Percentiles rank a stretch among this genome's conserved stretches.
These are phyloP conservation scores for Epistrophella euchroma DNA, from an alignment of 2,888 invertebrate genomes.

Conservation along the genomic window DNA sequence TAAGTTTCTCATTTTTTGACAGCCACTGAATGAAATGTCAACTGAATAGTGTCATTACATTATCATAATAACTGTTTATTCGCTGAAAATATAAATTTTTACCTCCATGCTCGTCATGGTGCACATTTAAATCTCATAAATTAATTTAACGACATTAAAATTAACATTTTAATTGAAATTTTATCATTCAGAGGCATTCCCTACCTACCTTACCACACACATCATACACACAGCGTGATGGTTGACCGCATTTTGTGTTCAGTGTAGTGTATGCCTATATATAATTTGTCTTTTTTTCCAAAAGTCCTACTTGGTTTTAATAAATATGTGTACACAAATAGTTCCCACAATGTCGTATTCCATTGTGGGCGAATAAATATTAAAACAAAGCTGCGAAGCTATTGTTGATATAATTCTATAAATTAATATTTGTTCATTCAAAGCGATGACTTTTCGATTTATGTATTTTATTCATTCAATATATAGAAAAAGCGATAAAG, in stretches of 20 bases:
- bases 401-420: conserved; percentile 21
- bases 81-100: conserved; percentile 12
- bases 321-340: conserved; percentile 10
- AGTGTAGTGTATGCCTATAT: neutral
- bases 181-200: conserved; percentile 74
- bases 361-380: conserved; percentile 37
- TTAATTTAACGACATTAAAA: conserved; percentile 69
- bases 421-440: conserved; percentile 44
- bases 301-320: conserved; percentile 2
- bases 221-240: conserved; percentile 19
- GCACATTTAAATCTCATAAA: conserved; percentile 55
- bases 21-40: neutral
- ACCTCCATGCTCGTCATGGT: conserved; percentile 6
- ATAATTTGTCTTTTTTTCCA: neutral
- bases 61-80: conserved; percentile 16
- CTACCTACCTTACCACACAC: conserved; percentile 25
- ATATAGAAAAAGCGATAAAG: neutral
- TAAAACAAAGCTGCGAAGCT: conserved; percentile 40
- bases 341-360: neutral
- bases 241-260: conserved; percentile 38
- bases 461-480: conserved; percentile 7
- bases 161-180: conserved; percentile 81
- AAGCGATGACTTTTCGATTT: conserved; percentile 9
- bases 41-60: neutral
- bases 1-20: neutral